Conservation (phyloP, 2,113 vertebrate species). For the Aegithalos caudatus region DNA sequence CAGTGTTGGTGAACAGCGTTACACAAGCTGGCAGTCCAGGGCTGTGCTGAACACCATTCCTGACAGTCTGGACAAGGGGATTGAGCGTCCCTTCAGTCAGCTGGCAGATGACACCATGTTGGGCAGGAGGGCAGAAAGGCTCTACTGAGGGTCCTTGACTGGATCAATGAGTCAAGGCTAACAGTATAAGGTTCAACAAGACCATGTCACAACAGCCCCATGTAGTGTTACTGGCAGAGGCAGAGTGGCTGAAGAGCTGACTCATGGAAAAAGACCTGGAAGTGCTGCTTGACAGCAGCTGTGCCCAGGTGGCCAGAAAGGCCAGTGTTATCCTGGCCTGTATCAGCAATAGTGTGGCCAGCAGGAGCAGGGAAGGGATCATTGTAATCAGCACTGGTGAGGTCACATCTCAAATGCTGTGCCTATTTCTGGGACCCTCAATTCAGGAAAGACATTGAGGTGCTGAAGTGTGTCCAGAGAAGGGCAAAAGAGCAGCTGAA, state of each 20-base stretch:
- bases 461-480: neutral
- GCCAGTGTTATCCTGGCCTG: neutral
- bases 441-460: neutral
- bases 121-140: neutral
- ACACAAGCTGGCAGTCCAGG: neutral
- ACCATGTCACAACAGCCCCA: neutral
- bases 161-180: neutral
- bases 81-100: neutral
- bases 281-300: neutral
- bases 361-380: neutral
- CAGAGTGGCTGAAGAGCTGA: neutral
- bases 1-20: too few relatives aligned
- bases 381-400: neutral
- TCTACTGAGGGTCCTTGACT: too few relatives aligned
- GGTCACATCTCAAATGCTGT: neutral
- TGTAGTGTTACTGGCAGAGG: too few relatives aligned
- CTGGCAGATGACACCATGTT: rapidly evolving
- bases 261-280: too few relatives aligned
- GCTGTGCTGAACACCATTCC: neutral
- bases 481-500: neutral
- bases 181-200: rapidly evolving
- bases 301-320: neutral
- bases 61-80: neutral
- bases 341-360: neutral
- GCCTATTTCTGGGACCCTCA: neutral